A percentile compares a stretch with the other conserved stretches of the same genome.
These are phyloP conservation scores for Drosophila quadrilineata DNA, from an alignment of 1,140 invertebrate species.

Conservation along the genomic window DNA sequence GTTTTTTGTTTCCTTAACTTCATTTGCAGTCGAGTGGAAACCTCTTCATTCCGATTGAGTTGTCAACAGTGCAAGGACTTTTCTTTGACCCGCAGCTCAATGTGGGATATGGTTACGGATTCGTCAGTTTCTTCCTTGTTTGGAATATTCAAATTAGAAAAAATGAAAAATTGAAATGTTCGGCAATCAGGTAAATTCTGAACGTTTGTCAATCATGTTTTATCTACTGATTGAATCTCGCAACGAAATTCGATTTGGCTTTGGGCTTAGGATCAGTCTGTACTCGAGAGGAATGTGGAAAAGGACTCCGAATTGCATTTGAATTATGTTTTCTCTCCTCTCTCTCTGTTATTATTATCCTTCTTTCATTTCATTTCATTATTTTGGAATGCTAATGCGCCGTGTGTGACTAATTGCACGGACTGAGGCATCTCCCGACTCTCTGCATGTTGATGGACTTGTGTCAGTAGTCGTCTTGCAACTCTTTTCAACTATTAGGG, in stretches of 20 bases:
- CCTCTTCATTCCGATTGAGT: conserved; percentile 68
- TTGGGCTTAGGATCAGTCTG: no score
- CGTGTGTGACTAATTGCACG: conserved; percentile 66
- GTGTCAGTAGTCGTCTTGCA: conserved; percentile 49
- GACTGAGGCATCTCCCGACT: conserved; percentile 54
- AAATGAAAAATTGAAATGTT: no score
- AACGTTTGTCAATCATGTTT: no score
- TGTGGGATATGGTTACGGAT: neutral
- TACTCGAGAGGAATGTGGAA: no score
- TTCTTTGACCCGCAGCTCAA: conserved; percentile 21
- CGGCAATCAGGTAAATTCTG: no score
- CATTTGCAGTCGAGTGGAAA: conserved; percentile 55
- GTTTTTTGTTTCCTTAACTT: neutral
- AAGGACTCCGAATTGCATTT: no score
- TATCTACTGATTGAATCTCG: no score
- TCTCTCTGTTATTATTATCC: no score
- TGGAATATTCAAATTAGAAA: no score
- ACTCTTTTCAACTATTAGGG: conserved; percentile 45
- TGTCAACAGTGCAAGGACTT: conserved; percentile 49
- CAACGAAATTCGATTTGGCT: no score
- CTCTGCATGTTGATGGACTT: conserved; percentile 78
- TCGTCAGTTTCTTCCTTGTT: no score
- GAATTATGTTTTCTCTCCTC: no score
- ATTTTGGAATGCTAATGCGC: conserved; percentile 49
- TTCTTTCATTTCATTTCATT: conserved; percentile 25